These are phyloP conservation scores for Drosophila lini DNA, from an alignment of 1,140 invertebrate genomes.

Conservation along the genomic window DNA sequence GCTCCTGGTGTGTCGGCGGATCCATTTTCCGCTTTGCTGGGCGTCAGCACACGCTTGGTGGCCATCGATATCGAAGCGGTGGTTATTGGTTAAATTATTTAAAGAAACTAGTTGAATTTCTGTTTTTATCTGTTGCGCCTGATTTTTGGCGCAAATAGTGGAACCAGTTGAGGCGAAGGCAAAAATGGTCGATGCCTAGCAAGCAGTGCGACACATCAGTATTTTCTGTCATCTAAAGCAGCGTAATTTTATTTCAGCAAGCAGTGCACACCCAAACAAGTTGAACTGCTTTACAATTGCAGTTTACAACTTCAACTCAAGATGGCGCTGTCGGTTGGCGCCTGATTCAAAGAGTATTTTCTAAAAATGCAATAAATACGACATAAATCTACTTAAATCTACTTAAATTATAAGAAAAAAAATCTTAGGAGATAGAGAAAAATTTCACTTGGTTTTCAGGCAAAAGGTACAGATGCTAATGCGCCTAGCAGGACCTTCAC, in stretches of 20 bases:
- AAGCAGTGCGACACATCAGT: background rate
- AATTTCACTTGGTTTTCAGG: conserved; percentile 37
- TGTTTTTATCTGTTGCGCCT: background rate
- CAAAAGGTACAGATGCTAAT: conserved; percentile 68
- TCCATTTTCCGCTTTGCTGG: conserved; percentile 47
- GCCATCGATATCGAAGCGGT: background rate
- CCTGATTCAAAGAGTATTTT: background rate
- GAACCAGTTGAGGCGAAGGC: background rate
- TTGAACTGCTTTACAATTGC: background rate
- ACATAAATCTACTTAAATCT: background rate
- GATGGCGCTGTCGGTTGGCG: background rate
- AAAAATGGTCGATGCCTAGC: too few relatives aligned
- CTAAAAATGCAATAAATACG: conserved; percentile 30
- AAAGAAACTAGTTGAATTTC: background rate
- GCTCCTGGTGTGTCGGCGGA: accelerated
- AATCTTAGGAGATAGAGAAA: too few relatives aligned
- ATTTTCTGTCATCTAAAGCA: background rate
- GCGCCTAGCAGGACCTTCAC: conserved; percentile 21
- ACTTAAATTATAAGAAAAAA: background rate
- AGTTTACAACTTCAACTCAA: background rate
- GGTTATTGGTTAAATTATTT: conserved; percentile 2
- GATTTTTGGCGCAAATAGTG: conserved; percentile 33
- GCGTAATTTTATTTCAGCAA: background rate
- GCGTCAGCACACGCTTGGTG: conserved; percentile 62
- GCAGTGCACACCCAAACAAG: background rate